Evolutionary conservation across 2,113 vertebrate genomes (phyloP).

Genomic region (Pyrgilauda ruficollis): DNA sequence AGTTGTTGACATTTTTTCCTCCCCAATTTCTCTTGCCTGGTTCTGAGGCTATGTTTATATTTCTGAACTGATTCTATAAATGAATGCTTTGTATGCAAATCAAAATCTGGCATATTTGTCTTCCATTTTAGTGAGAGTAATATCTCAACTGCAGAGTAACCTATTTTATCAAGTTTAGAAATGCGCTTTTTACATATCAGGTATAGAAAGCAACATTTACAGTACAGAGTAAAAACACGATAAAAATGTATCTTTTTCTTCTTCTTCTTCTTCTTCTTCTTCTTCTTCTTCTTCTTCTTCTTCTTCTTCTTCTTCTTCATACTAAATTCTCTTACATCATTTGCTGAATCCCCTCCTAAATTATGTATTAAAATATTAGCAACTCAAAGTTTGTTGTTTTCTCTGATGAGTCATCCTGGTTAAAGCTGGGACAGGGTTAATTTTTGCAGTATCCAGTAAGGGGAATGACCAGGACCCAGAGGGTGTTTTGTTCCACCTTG

Average conservation of each 20-base stretch:
- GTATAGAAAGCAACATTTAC: not conserved
- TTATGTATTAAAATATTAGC: not conserved
- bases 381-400: not conserved
- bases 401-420: rapidly evolving
- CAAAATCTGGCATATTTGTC: not conserved
- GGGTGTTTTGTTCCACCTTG: not conserved
- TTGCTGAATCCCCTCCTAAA: not conserved
- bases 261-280: too few relatives aligned
- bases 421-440: not conserved
- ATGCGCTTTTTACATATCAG: not conserved
- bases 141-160: not conserved
- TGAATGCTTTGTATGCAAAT: not conserved
- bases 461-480: not conserved
- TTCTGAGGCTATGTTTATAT: not conserved
- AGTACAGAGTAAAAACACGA: not conserved
- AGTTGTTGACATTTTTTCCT: not conserved
- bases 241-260: not conserved
- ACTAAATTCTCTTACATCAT: not conserved
- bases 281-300: too few relatives aligned
- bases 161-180: not conserved
- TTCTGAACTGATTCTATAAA: not conserved
- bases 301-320: too few relatives aligned
- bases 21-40: not conserved
- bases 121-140: not conserved
- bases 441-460: not conserved